Evolutionary conservation across 1,140 invertebrate species (phyloP), one percentile per base, ranked within the genome.

Genomic region (Limonius californicus): DNA sequence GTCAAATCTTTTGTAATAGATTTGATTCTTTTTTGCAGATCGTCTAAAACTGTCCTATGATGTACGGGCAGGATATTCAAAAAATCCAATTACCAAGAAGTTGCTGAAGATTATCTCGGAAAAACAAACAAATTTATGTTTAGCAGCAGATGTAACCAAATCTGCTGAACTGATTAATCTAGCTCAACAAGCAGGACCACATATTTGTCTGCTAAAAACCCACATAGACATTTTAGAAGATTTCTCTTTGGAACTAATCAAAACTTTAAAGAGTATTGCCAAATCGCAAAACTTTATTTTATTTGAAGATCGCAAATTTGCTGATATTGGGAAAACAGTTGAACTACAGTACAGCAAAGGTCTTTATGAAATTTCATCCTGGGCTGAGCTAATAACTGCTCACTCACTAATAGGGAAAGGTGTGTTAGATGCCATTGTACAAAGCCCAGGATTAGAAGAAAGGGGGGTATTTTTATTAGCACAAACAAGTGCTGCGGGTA

Each of bases 281-380:
- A 73, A 80, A 14, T 86, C 86, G 67, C 86, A 92, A 68, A 87
- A 95, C 60, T 99, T 99, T 76, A 68, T 99, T 2, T 80, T 99
- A 15, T 88, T 99, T 83, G 97, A 99, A 81, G 97, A 99, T 74
- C 86, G 95, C 70, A 99, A 99, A 79, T 97, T 95, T 81, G 92
- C 88, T 23, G 97, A 99, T 79, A 99, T 99, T 78, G 97, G 95
- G 0, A 89, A 94, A 73, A 98, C 94, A 6, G 94, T 96, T 0
- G 79, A 85, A 2, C 74, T 89, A 47, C 96, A 99, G 74, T 94
- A 90, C 72, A 79, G 77, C 11, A 82, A 86, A 60, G 93, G 93
- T 0, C 56, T 92, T 2, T 91, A 88, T 71, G 84, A 85, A 71
- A 89, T 97, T 61, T 79, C 82, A 1, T 80, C 87, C 53, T 99